Conservation (phyloP, 2,113 vertebrate genomes). For the Nycticryphes semicollaris region DNA sequence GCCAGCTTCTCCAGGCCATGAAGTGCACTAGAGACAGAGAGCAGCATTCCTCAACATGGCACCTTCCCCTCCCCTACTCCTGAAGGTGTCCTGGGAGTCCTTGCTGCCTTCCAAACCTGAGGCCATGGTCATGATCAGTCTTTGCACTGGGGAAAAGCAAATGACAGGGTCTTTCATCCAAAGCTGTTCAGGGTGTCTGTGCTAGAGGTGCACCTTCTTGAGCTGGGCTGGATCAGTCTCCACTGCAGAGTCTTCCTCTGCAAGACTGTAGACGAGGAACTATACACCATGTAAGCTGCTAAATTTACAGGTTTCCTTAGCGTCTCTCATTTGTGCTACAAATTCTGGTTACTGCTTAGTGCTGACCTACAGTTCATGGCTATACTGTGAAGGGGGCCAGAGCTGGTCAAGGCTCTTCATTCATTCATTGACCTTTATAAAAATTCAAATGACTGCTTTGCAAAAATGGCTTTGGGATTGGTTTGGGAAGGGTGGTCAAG, state of each 20-base stretch:
- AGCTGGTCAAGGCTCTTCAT: background rate
- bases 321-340: background rate
- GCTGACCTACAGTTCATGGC: background rate
- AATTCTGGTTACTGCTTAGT: background rate
- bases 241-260: background rate
- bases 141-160: background rate
- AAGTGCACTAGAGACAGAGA: background rate
- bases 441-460: background rate
- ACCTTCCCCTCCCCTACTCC: background rate
- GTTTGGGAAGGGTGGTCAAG: background rate
- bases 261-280: background rate
- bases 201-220: background rate
- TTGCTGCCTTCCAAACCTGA: background rate
- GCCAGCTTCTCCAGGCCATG: background rate
- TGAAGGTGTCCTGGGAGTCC: background rate
- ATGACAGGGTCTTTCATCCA: background rate
- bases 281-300: background rate
- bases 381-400: background rate
- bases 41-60: background rate
- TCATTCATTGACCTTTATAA: background rate
- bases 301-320: background rate
- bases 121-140: rapidly evolving
- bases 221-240: background rate
- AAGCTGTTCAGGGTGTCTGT: background rate
- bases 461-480: background rate